These are phyloP conservation scores for Eupeodes corollae DNA, from an alignment of 1,140 invertebrate genomes.

Conservation along the genomic window DNA sequence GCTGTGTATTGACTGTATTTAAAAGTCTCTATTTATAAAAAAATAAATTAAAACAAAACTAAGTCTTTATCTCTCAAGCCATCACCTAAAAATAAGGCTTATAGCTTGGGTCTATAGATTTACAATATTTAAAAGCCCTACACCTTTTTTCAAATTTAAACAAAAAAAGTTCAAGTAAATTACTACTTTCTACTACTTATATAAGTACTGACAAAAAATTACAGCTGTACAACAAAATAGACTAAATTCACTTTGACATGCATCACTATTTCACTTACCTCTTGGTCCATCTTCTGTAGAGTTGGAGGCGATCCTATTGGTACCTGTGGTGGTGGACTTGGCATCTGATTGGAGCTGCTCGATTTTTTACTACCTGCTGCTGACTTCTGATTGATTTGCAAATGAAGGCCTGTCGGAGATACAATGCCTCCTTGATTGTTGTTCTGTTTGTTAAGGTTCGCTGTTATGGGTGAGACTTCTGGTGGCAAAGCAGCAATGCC, in stretches of 20 bases:
- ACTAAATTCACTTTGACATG: background rate
- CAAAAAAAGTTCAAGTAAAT: no score
- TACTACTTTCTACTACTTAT: no score
- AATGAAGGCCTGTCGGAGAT: conserved; percentile 10
- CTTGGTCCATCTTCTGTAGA: conserved; percentile 52
- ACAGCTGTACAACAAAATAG: background rate
- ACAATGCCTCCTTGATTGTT: conserved; percentile 37
- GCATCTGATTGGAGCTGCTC: conserved; percentile 31
- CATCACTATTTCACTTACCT: conserved; percentile 41
- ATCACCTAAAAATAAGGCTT: no score
- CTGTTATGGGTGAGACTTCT: conserved; percentile 38
- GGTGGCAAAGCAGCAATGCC: conserved; percentile 45
- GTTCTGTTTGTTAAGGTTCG: conserved; percentile 8
- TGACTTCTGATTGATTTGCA: conserved; percentile 5
- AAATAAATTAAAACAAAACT: no score
- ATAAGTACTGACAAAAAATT: background rate
- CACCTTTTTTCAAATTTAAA: no score
- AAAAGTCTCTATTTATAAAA: no score
- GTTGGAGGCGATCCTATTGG: conserved; percentile 41
- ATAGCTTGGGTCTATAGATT: no score
- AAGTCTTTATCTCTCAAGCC: no score
- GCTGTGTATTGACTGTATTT: no score
- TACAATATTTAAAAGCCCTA: no score
- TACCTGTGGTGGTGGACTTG: conserved; percentile 41
- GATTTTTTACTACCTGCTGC: conserved; percentile 9